Conservation (phyloP, 1,140 invertebrate species). For the Polypedilum vanderplanki region DNA sequence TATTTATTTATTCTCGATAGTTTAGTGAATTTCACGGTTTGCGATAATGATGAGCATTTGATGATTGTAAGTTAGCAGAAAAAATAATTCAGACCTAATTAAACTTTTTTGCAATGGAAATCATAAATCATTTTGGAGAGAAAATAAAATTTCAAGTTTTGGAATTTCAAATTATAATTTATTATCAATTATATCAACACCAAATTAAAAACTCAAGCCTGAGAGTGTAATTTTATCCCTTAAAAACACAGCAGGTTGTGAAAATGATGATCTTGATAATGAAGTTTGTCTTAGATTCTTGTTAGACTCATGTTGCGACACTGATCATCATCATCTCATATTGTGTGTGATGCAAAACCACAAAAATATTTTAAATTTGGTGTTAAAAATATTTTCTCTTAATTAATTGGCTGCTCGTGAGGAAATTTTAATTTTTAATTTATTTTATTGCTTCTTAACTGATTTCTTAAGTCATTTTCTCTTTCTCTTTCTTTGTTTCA, state of each 20-base stretch:
- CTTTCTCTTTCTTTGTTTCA: too few relatives aligned
- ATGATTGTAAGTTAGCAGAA: neutral
- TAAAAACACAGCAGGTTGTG: neutral
- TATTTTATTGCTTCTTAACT: too few relatives aligned
- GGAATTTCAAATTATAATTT: neutral
- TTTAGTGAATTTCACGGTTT: neutral
- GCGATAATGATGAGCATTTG: neutral
- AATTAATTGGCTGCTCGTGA: neutral
- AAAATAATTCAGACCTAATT: neutral
- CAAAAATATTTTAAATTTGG: neutral
- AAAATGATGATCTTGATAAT: constrained; percentile 7
- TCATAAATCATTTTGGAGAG: constrained; percentile 18
- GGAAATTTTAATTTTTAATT: too few relatives aligned
- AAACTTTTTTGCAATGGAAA: neutral
- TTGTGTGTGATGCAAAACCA: neutral
- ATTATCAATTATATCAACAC: constrained; percentile 19
- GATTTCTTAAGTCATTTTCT: too few relatives aligned
- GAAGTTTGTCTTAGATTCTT: neutral
- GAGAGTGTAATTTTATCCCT: constrained; percentile 1
- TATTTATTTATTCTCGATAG: neutral
- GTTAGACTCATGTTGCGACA: neutral
- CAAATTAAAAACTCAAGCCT: neutral
- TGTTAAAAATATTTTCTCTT: constrained; percentile 1
- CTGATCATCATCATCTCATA: neutral
- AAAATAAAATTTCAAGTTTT: neutral